Base-by-base conservation (phyloP, 2,797 vertebrate genomes). In the Poecilia gillii region DNA sequence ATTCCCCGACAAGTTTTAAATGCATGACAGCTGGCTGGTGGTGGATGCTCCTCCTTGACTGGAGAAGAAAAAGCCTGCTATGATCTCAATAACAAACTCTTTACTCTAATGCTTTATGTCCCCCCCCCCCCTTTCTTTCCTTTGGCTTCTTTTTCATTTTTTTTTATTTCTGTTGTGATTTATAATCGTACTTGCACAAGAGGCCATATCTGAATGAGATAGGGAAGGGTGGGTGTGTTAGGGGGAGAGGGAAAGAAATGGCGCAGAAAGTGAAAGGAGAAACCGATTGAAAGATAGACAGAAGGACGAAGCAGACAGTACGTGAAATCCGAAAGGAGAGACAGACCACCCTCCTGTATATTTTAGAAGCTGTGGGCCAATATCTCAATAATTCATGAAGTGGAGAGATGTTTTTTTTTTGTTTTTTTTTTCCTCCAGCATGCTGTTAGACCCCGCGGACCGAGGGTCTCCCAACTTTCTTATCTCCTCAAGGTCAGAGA, bases 311-410 rank as follows among this genome's bases (percentile, higher is more conserved):
- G 85, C 90, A 85, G 88, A 92, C 89, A 90, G 91, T 87, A 87
- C 78, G 87, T 83, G 90, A 89, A 91, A 91, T 82, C 81, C 53
- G 81, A 90, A 92, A 85, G 81, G 84, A 91, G 89, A 91, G 89
- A 86, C 91, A 90, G 91, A 93, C 89, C 89, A 93, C 86, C 89
- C 92, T 94, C 87, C 93, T 95, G 94, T 95, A 95, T 94, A 95
- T 96, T 95, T 95, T 92, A 94, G 92, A 94, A 95, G 96, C 93
- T 94, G 94, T 95, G 92, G 94, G 94, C 95, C 96, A 97, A 96
- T 94, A 95, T 94, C 93, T 96, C 95, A 97, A 96, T 97, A 97
- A 97, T 97, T 97, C 96, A 97, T 96, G 93, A 96, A 93, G 84
- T 43, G 79, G 91, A 93, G 90, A 94, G 92, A 95, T 92, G 90